A percentile compares a stretch with the other conserved stretches of the same genome.
These are phyloP conservation scores for Micromussa lordhowensis DNA, from an alignment of 92 coral and sea anemone species.

Conservation along the genomic window DNA sequence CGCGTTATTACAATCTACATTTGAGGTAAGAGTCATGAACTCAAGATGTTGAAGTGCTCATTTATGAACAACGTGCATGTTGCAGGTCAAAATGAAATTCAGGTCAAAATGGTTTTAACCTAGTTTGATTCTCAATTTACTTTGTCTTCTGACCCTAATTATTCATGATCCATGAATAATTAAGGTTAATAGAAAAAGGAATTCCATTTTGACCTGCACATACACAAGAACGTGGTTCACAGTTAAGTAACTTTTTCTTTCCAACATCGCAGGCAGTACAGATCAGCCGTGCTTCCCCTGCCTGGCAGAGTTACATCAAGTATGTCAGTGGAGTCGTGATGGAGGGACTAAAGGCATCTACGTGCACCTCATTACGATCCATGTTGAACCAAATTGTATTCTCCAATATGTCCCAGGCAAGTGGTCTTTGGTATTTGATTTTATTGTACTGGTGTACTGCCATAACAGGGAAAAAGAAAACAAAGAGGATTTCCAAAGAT, in stretches of 20 bases:
- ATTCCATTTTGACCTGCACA: too few species aligned
- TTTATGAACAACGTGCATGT: background rate
- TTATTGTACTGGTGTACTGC: too few species aligned
- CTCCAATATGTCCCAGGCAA: constrained; percentile 82
- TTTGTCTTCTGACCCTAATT: too few species aligned
- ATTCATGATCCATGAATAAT: too few species aligned
- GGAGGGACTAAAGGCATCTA: constrained; percentile 83
- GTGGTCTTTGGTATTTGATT: background rate
- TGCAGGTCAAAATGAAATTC: too few species aligned
- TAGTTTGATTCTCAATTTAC: too few species aligned
- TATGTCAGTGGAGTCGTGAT: constrained; percentile 86
- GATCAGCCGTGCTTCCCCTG: constrained; percentile 98
- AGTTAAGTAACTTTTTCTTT: background rate
- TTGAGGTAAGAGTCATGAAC: constrained; percentile 75
- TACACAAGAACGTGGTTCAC: background rate
- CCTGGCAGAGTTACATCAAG: constrained; percentile 97
- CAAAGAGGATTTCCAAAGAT: background rate
- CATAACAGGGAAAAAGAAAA: background rate
- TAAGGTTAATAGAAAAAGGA: too few species aligned
- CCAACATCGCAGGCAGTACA: constrained; percentile 85
- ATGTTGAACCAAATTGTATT: constrained; percentile 92
- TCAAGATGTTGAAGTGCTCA: background rate
- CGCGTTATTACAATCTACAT: constrained; percentile 86
- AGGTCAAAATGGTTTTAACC: too few species aligned
- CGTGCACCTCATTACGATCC: constrained; percentile 81